phyloP scores from a whole-genome alignment of 2,888 invertebrate genomes.

The Argyresthia goedartella region DNA sequence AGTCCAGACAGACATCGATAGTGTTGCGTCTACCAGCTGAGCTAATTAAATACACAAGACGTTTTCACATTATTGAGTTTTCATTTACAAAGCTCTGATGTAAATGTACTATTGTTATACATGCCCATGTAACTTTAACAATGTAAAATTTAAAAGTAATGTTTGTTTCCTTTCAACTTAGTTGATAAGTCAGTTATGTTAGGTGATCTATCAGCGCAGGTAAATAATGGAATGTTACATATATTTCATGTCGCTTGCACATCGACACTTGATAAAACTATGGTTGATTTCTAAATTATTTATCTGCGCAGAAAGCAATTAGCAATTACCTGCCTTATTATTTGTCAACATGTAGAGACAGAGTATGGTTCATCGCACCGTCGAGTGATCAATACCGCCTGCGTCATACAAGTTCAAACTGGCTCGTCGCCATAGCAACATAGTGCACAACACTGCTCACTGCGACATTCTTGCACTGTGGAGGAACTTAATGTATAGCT shows the following conservation, averaged over 20 bases:
- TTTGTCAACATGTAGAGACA: neutral
- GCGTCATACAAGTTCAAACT: conserved; percentile 25
- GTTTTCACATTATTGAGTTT: conserved; percentile 57
- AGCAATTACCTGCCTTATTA: too few relatives aligned
- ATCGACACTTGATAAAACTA: too few relatives aligned
- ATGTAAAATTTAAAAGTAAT: too few relatives aligned
- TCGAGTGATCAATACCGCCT: conserved; percentile 29
- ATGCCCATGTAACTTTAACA: too few relatives aligned
- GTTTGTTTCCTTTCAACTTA: too few relatives aligned
- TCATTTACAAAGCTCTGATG: conserved; percentile 30
- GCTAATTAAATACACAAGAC: conserved; percentile 46
- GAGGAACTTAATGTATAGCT: neutral
- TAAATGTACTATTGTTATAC: too few relatives aligned
- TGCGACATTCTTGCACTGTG: neutral
- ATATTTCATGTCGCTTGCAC: too few relatives aligned
- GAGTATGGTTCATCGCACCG: neutral
- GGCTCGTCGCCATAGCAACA: conserved; percentile 44
- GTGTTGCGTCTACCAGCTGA: conserved; percentile 24
- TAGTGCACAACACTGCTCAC: conserved; percentile 21
- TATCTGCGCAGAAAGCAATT: too few relatives aligned
- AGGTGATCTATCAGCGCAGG: too few relatives aligned
- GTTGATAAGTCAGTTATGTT: too few relatives aligned
- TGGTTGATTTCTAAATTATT: too few relatives aligned
- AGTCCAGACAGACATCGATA: conserved; percentile 14
- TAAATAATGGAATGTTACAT: too few relatives aligned